phyloP scores from a whole-genome alignment of 2,888 invertebrate genomes.

The Busseola fusca region DNA sequence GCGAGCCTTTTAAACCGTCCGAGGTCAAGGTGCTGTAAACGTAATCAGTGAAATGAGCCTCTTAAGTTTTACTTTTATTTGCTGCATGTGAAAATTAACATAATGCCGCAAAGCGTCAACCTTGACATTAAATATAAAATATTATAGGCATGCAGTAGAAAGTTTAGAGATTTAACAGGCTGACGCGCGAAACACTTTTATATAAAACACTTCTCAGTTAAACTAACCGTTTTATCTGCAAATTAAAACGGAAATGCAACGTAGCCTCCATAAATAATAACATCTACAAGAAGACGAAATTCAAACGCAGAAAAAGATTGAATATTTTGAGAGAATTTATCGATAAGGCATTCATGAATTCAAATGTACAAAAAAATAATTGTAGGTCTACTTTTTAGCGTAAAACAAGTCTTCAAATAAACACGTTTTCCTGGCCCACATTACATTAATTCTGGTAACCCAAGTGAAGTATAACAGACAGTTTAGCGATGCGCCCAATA shows the following conservation, averaged over 20 bases:
- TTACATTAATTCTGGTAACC: constrained; percentile 49
- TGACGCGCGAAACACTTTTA: constrained; percentile 39
- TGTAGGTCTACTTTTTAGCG: constrained; percentile 35
- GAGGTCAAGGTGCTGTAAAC: constrained; percentile 48
- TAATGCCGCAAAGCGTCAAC: constrained; percentile 32
- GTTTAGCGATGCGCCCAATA: constrained; percentile 77
- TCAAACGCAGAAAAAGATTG: background rate
- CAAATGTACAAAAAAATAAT: constrained; percentile 28
- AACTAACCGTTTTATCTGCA: constrained; percentile 8
- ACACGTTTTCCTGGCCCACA: constrained; percentile 55
- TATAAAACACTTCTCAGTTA: constrained; percentile 20
- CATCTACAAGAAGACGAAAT: constrained; percentile 4
- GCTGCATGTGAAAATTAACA: constrained; percentile 18
- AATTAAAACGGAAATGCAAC: constrained; percentile 40
- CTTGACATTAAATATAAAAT: constrained; percentile 39
- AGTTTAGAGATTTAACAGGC: constrained; percentile 38
- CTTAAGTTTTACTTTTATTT: constrained; percentile 34
- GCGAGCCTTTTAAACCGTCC: constrained; percentile 31
- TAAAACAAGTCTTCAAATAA: constrained; percentile 56
- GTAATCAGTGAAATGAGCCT: constrained; percentile 35
- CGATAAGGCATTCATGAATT: constrained; percentile 14
- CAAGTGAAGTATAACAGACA: constrained; percentile 72
- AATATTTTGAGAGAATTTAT: constrained; percentile 14
- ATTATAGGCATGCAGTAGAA: constrained; percentile 28
- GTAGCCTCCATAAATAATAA: constrained; percentile 1